A percentile compares a stretch with the other conserved stretches of the same genome.
Conservation (phyloP, 2,797 vertebrate genomes). For the Sebastes taczanowskii region DNA sequence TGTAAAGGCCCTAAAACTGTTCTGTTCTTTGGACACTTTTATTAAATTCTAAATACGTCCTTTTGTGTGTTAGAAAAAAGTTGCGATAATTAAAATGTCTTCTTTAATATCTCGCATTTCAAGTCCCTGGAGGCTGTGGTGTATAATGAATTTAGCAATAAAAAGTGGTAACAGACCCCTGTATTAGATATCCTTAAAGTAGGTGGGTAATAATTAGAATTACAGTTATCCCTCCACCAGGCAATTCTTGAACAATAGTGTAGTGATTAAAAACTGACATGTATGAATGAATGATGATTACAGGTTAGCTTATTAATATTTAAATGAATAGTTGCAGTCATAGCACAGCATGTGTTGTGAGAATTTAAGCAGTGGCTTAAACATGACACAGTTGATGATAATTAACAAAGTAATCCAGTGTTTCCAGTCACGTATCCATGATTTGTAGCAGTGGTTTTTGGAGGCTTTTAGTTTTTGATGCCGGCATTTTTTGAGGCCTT, state of each 20-base stretch:
- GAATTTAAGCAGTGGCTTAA: background rate
- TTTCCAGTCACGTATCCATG: background rate
- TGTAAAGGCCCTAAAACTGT: background rate
- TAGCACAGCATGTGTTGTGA: background rate
- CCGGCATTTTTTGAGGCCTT: constrained; percentile 15
- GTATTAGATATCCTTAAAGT: constrained; percentile 27
- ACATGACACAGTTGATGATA: background rate
- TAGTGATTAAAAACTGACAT: constrained; percentile 30
- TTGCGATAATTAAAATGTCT: constrained; percentile 49
- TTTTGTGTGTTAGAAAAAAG: constrained; percentile 33
- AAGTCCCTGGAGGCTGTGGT: background rate
- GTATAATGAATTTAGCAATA: constrained; percentile 26
- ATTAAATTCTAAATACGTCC: constrained; percentile 20
- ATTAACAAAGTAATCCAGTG: background rate
- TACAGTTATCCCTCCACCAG: background rate
- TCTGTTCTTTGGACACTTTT: constrained; percentile 27
- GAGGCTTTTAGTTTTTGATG: background rate
- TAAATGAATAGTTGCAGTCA: background rate
- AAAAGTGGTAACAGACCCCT: constrained; percentile 15
- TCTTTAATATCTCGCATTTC: constrained; percentile 31
- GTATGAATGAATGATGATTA: background rate
- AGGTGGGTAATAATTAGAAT: constrained; percentile 32
- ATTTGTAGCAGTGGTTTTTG: constrained; percentile 1
- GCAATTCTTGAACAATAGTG: constrained; percentile 12
- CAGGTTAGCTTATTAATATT: constrained; percentile 18